Conservation (phyloP, 1,140 invertebrate species). For the Thaumetopoea pityocampa region DNA sequence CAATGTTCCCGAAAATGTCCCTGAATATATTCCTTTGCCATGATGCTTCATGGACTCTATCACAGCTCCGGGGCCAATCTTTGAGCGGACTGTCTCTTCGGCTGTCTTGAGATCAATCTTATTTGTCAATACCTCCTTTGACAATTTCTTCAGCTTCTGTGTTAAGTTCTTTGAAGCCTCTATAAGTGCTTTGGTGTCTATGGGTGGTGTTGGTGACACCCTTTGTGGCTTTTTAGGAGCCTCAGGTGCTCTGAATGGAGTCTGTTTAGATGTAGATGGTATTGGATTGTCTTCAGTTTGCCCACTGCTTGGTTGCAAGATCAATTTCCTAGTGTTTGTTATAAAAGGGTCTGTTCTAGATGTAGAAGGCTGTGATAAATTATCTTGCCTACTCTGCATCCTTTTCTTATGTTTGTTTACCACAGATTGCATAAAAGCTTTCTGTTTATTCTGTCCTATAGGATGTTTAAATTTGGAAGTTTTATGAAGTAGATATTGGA, state of each 20-base stretch:
- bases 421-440: slow-evolving; percentile 71
- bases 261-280: slow-evolving; percentile 57
- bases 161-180: slow-evolving; percentile 94
- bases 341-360: slow-evolving; percentile 59
- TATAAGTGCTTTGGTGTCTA: slow-evolving; percentile 86
- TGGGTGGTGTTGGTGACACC: slow-evolving; percentile 45
- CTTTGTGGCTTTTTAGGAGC: slow-evolving; percentile 52
- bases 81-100: slow-evolving; percentile 65
- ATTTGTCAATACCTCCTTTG: slow-evolving; percentile 88
- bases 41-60: slow-evolving; percentile 96
- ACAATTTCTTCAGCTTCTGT: slow-evolving; percentile 92
- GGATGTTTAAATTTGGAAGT: slow-evolving; percentile 73
- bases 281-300: slow-evolving; percentile 43
- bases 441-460: slow-evolving; percentile 70
- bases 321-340: slow-evolving; percentile 45
- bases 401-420: slow-evolving; percentile 73
- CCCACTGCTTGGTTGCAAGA: slow-evolving; percentile 38
- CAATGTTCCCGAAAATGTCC: slow-evolving; percentile 90
- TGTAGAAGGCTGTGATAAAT: slow-evolving; percentile 58
- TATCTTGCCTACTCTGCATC: slow-evolving; percentile 47
- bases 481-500: slow-evolving; percentile 73
- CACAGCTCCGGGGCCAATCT: slow-evolving; percentile 86
- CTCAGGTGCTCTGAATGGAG: slow-evolving; percentile 46
- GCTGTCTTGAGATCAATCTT: slow-evolving; percentile 76
- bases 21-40: slow-evolving; percentile 92